Percentiles rank a stretch among this genome's conserved stretches.
Conservation (phyloP, 2,113 vertebrate species). For the Miniopterus natalensis region DNA sequence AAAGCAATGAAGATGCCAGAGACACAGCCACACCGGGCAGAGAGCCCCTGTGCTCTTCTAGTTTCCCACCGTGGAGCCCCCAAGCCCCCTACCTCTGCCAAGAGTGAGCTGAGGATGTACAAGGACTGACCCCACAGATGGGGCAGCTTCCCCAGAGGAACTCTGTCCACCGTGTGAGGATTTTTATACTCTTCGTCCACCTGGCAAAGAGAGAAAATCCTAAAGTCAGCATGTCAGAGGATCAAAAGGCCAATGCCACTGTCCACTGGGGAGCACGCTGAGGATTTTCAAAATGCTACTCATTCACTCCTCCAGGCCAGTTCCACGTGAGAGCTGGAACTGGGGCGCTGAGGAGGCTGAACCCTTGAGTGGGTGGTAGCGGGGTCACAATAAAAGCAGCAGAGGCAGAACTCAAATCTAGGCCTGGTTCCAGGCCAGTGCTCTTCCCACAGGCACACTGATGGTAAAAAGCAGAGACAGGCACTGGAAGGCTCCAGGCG, state of each 20-base stretch:
- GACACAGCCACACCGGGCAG: not conserved
- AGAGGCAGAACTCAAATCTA: not conserved
- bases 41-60: not conserved
- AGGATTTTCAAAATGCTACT: constrained; percentile 1
- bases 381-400: not conserved
- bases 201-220: constrained; percentile 85
- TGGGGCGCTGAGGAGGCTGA: not conserved
- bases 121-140: constrained; percentile 99
- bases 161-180: constrained; percentile 95
- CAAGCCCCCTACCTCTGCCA: constrained; percentile 93
- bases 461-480: not conserved
- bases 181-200: constrained; percentile 96
- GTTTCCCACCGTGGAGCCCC: not conserved
- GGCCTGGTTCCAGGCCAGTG: not conserved
- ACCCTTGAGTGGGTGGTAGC: rapidly evolving
- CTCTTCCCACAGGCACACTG: not conserved
- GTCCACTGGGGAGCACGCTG: rapidly evolving
- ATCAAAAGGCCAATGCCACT: not conserved
- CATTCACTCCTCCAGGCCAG: not conserved
- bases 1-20: not conserved
- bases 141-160: constrained; percentile 94
- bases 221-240: constrained; percentile 48
- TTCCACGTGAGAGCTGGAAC: not conserved
- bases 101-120: constrained; percentile 94
- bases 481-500: not conserved